Evolutionary conservation across 2,113 vertebrate species (phyloP).

Genomic region (Anarrhichthys ocellatus): DNA sequence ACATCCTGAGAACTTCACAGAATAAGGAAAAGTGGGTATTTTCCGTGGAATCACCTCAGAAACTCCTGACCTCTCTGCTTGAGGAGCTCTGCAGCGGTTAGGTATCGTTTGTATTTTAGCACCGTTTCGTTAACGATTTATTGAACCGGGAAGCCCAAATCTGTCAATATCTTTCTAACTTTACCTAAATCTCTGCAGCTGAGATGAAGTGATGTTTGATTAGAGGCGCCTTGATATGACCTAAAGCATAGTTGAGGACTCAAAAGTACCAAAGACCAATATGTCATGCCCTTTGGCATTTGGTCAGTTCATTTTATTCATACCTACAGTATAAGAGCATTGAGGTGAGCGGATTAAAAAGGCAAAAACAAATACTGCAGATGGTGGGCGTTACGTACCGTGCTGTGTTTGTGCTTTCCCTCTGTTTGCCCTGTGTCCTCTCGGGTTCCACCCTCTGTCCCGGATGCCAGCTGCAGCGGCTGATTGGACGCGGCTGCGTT

Average conservation of each 20-base stretch:
- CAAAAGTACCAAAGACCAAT: slow-evolving; percentile 18
- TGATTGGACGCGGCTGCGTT: too few relatives aligned
- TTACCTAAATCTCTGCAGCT: too few relatives aligned
- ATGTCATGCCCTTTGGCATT: neutral
- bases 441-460: too few relatives aligned
- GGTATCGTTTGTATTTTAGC: too few relatives aligned
- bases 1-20: slow-evolving; percentile 64
- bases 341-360: neutral
- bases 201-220: slow-evolving; percentile 41
- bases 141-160: too few relatives aligned
- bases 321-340: too few relatives aligned
- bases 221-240: neutral
- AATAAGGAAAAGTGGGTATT: slow-evolving; percentile 49
- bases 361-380: slow-evolving; percentile 34
- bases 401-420: too few relatives aligned
- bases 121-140: too few relatives aligned
- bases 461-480: too few relatives aligned
- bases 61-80: slow-evolving; percentile 2
- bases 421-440: too few relatives aligned
- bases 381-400: too few relatives aligned
- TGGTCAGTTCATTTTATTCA: slow-evolving; percentile 29
- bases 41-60: slow-evolving; percentile 4
- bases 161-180: too few relatives aligned
- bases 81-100: slow-evolving; percentile 11
- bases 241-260: neutral